Evolutionary conservation across 1,140 invertebrate genomes (phyloP).

Genomic region (Olivierus martensii): DNA sequence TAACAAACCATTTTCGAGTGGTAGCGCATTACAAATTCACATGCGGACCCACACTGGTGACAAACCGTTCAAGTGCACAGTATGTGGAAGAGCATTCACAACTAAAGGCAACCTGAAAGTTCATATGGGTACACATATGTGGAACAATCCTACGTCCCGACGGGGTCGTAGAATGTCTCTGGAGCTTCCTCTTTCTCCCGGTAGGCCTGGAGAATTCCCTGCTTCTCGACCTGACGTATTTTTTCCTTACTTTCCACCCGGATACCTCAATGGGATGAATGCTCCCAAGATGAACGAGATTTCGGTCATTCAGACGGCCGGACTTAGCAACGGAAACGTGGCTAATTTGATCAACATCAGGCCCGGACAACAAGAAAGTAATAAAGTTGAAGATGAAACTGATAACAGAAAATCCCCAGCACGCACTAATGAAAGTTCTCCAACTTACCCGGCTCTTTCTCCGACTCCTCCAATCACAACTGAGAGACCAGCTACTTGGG

Average conservation of each 20-base stretch:
- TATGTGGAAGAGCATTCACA: conserved; percentile 57
- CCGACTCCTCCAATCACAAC: no score
- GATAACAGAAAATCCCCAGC: not conserved
- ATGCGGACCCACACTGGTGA: conserved; percentile 22
- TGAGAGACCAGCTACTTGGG: conserved; percentile 10
- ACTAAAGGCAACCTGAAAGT: conserved; percentile 96
- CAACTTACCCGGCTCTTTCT: not conserved
- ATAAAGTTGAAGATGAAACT: no score
- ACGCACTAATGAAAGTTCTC: not conserved
- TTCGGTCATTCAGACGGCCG: conserved; percentile 43
- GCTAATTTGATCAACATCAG: conserved; percentile 32
- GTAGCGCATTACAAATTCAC: conserved; percentile 22
- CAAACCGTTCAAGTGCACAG: conserved; percentile 28
- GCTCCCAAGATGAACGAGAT: conserved; percentile 44
- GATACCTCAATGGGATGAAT: conserved; percentile 29
- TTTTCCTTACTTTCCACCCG: conserved; percentile 45
- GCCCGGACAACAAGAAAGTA: not conserved
- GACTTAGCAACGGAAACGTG: conserved; percentile 24
- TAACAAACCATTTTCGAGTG: conserved; percentile 52
- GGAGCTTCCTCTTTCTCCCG: conserved; percentile 59
- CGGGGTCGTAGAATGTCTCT: conserved; percentile 87
- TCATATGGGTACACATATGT: conserved; percentile 96
- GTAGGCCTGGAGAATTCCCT: conserved; percentile 62
- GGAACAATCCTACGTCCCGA: conserved; percentile 81
- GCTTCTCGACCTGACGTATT: conserved; percentile 65